Base-by-base conservation (phyloP, 2,113 vertebrate species). In the Silurus asotus region DNA sequence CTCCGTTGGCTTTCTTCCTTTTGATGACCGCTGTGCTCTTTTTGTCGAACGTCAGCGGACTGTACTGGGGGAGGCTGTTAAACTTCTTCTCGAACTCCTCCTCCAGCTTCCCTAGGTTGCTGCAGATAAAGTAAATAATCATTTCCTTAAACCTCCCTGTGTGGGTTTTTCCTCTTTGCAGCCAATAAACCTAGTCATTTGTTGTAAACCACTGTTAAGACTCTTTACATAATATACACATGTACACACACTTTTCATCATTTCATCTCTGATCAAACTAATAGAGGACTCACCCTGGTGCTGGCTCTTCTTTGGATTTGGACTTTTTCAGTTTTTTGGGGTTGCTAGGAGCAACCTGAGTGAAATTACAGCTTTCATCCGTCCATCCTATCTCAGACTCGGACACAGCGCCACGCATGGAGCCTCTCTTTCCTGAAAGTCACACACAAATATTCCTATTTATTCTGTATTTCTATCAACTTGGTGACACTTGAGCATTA, bases 81-180 rank as follows among this genome's bases (percentile, higher is more conserved):
- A 99, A 99, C 95, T 99, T 99, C 94, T 97, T 98, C 93, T 98
- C 98, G 96, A 98, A 99, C 94, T 99, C 98, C 92, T 99, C 97
- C 93, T 98, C 97, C 93, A 99, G 94, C 89, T 99, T 98, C 93
- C 97, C 96, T 87, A 98, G 94, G 89, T 97, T 98, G 64, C 53
- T 83, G 61, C 28, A 75, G 28, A 62, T 49, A 45, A 84, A 48
- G 37, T 37, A 56, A 45, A 78, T 8, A 62, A 28, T 5, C 4
- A 20, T 5, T 65, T 65, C n/a, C n/a, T 10, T 45, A 23, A 49
- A 3, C 37, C 15, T 74, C 37, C 37, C 37, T 37, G 37, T 37
- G 37, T 37, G 37, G 37, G 37, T 37, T 37, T 37, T 37, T 37
- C 37, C 37, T 37, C 37, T 8, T 67, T 67, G 8, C 62, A n/a